Evolutionary conservation across 2,113 vertebrate species (phyloP).

Genomic region (Mustela lutreola): DNA sequence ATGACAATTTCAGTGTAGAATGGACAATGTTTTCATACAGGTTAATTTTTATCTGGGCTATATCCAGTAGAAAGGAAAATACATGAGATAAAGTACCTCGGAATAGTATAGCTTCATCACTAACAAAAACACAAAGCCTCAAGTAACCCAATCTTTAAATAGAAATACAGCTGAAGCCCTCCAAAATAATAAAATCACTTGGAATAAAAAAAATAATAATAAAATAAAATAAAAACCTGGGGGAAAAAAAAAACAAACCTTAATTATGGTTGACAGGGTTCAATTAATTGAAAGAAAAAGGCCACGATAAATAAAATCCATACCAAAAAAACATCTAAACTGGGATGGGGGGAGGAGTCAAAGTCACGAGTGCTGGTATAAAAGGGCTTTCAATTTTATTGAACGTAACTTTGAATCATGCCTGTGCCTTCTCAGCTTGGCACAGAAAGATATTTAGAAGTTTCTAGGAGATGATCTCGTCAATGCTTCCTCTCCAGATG

Average conservation of each 20-base stretch:
- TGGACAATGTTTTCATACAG: not conserved
- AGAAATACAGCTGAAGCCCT: not conserved
- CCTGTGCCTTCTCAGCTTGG: not conserved
- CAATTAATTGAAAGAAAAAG: not conserved
- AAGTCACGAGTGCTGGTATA: not conserved
- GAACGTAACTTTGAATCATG: not conserved
- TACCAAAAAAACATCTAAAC: not conserved
- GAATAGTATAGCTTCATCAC: not conserved
- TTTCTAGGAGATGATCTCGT: not conserved
- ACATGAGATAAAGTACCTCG: not conserved
- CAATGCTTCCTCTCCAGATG: not conserved
- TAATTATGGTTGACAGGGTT: not conserved
- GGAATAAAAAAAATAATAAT: not conserved
- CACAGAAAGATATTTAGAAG: not conserved
- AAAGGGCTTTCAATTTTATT: not conserved
- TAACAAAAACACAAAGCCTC: conserved; percentile 16
- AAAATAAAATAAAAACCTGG: not conserved
- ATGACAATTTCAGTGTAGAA: not conserved
- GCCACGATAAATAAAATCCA: not conserved
- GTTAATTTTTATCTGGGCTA: not conserved
- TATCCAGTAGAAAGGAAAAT: not conserved
- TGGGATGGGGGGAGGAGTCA: not conserved
- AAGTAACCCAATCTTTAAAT: not conserved
- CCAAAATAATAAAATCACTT: not conserved
- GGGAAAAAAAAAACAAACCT: not conserved